These are phyloP conservation scores for Scophthalmus maximus DNA, from an alignment of 2,113 vertebrate species.

Conservation along the genomic window DNA sequence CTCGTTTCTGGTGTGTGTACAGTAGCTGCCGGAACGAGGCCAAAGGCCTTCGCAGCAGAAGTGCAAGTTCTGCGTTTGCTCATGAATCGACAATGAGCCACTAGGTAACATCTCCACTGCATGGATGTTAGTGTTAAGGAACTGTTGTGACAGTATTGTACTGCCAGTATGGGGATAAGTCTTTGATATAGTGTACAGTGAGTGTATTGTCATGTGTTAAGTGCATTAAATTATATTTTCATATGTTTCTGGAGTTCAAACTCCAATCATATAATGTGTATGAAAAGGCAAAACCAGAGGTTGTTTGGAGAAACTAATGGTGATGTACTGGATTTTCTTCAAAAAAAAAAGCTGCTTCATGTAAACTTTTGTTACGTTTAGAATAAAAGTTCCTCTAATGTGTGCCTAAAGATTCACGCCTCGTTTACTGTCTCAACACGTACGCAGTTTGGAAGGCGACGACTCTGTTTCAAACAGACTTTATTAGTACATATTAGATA, in stretches of 20 bases:
- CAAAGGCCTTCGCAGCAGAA: slow-evolving; percentile 39
- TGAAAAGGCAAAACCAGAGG: slow-evolving; percentile 81
- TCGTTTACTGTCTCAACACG: background rate
- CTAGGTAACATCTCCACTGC: slow-evolving; percentile 85
- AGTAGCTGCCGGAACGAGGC: slow-evolving; percentile 73
- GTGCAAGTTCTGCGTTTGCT: slow-evolving; percentile 63
- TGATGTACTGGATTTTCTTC: slow-evolving; percentile 87
- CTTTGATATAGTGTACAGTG: slow-evolving; percentile 96
- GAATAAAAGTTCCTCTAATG: slow-evolving; percentile 87
- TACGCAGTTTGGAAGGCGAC: background rate
- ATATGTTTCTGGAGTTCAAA: slow-evolving; percentile 88
- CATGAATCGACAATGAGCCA: slow-evolving; percentile 78
- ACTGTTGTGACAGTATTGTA: slow-evolving; percentile 93
- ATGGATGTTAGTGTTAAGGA: slow-evolving; percentile 84
- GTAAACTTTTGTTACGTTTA: slow-evolving; percentile 91
- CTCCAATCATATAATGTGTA: slow-evolving; percentile 75
- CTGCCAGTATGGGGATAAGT: slow-evolving; percentile 91
- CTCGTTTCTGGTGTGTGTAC: slow-evolving; percentile 74
- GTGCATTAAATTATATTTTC: slow-evolving; percentile 99
- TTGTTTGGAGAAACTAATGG: slow-evolving; percentile 87
- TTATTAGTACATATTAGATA: slow-evolving; percentile 75
- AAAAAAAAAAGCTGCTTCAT: slow-evolving; percentile 93
- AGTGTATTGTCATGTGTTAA: slow-evolving; percentile 94
- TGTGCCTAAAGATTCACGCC: slow-evolving; percentile 32
- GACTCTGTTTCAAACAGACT: slow-evolving; percentile 63